Evolutionary conservation across 2,888 invertebrate species (phyloP), one percentile per base, ranked within the genome.

Genomic region (Pandemis cinnamomeana): DNA sequence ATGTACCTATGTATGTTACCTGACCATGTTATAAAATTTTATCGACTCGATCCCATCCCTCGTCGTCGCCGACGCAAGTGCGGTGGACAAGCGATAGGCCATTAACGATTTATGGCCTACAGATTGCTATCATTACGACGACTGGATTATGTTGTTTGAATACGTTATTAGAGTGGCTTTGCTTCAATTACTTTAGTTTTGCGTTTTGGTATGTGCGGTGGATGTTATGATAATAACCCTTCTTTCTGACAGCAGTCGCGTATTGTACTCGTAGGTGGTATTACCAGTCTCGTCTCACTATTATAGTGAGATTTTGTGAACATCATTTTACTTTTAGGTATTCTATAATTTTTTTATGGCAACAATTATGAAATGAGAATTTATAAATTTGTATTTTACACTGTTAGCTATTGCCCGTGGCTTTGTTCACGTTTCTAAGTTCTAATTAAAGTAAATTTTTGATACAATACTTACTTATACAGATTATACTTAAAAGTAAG

Each of bases 101-200:
- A 91, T 91, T 91, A 90, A 86, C 86, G 88, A 91, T 92, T 92
- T 92, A 92, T 91, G 83, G 89, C 89, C 83, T 83, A 84, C 85
- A 90, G 92, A 92, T 92, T 89, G 91, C 91, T 91, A 92, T 92
- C 91, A 92, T 91, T 92, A 91, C 85, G 82, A 81, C 80, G 80
- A 80, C 84, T 84, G 85, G 89, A 92, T 92, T 91, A 91, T 91
- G 91, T 91, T 92, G 91, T 92, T 92, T 91, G 89, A 92, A 91
- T 91, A 87, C 86, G 86, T 89, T 91, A 92, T 89, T 89, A 90
- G 86, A 78, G 78, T 78, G 78, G 78, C 77, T 77, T 77, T 46
- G 74, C 42, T 68, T 78, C 77, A 77, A 74, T 76, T 71, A 71
- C 72, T 71, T 70, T 67, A 66, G 71, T 77, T 71, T 67, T 71